These are phyloP conservation scores for Platichthys flesus DNA, from an alignment of 2,113 vertebrate genomes.

Conservation along the genomic window DNA sequence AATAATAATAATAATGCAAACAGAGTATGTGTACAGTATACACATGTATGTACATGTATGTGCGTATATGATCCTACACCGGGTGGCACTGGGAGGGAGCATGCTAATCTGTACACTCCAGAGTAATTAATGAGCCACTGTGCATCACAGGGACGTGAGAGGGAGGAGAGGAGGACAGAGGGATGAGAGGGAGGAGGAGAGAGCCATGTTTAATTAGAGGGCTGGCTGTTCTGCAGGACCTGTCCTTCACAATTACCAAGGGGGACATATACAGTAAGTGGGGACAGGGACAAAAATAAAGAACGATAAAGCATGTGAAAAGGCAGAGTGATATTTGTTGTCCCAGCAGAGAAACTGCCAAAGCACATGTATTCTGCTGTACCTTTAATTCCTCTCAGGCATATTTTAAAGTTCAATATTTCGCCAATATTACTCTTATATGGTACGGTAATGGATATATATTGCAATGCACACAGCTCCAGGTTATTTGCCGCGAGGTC, in stretches of 20 bases:
- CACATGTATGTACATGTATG: neutral
- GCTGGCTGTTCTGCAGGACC: slow-evolving; percentile 42
- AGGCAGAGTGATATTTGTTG: neutral
- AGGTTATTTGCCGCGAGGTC: too few species aligned
- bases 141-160: slow-evolving; percentile 56
- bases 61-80: slow-evolving; percentile 15
- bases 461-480: too few species aligned
- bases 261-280: slow-evolving; percentile 13
- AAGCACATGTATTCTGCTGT: too few species aligned
- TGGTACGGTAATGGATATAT: too few species aligned
- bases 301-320: neutral
- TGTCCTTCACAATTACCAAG: slow-evolving; percentile 42
- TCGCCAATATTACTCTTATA: too few species aligned
- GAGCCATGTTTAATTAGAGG: slow-evolving; percentile 75
- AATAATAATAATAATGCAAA: slow-evolving; percentile 4
- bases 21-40: neutral
- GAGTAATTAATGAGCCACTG: slow-evolving; percentile 70
- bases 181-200: slow-evolving; percentile 44
- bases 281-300: slow-evolving; percentile 3
- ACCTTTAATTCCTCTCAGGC: too few species aligned
- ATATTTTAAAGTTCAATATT: too few species aligned
- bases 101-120: slow-evolving; percentile 60
- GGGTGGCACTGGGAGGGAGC: slow-evolving; percentile 39
- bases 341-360: neutral
- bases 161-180: slow-evolving; percentile 45